Percentiles rank a stretch among this genome's conserved stretches.
Evolutionary conservation across 2,888 invertebrate species (phyloP).

Genomic region (Hypomecis punctinalis): DNA sequence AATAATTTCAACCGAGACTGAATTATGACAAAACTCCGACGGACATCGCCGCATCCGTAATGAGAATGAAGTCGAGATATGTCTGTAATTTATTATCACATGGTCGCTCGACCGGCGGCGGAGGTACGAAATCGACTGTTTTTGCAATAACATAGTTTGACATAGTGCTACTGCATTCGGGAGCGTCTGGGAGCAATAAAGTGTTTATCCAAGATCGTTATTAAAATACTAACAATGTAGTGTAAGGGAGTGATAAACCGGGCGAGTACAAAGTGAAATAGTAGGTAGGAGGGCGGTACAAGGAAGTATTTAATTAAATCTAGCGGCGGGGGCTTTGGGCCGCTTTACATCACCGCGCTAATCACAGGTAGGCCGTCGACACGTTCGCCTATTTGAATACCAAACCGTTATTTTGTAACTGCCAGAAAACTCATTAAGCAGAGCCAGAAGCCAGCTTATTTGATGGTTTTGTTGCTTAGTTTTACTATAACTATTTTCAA

Average conservation of each 20-base stretch:
- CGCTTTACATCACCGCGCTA: conserved; percentile 76
- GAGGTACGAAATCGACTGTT: conserved; percentile 64
- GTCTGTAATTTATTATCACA: conserved; percentile 80
- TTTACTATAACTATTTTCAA: too few relatives aligned
- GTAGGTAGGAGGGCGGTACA: conserved; percentile 71
- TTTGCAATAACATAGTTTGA: conserved; percentile 52
- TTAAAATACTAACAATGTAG: conserved; percentile 58
- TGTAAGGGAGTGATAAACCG: conserved; percentile 64
- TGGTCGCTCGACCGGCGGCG: conserved; percentile 60
- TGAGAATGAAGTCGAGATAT: conserved; percentile 83
- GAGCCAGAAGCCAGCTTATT: conserved; percentile 42
- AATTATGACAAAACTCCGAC: conserved; percentile 84
- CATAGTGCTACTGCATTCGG: conserved; percentile 35
- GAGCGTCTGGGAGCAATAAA: conserved; percentile 44
- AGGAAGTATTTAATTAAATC: conserved; percentile 83
- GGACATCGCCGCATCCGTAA: conserved; percentile 84
- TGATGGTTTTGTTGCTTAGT: conserved; percentile 36
- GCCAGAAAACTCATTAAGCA: conserved; percentile 59
- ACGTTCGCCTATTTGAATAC: conserved; percentile 73
- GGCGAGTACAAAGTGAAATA: conserved; percentile 72
- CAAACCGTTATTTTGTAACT: conserved; percentile 65
- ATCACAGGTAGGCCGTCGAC: conserved; percentile 79
- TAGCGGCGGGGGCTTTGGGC: conserved; percentile 66
- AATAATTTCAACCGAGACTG: conserved; percentile 84
- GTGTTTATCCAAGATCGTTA: conserved; percentile 48